These are phyloP conservation scores for Ylistrum balloti DNA, from an alignment of 1,140 invertebrate genomes.

Conservation along the genomic window DNA sequence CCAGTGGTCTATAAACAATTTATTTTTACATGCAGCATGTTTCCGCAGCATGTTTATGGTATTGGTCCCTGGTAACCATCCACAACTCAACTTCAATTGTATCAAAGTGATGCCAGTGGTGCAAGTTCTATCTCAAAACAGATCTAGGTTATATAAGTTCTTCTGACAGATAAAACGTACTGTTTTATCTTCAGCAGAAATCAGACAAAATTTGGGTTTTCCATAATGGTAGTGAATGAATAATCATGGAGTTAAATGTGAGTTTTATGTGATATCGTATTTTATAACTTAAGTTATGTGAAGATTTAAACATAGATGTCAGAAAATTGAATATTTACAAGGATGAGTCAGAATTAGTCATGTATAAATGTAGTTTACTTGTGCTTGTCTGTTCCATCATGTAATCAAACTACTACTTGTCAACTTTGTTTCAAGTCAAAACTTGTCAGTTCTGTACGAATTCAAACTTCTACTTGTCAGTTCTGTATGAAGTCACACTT, in stretches of 20 bases:
- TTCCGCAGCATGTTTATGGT: constrained; percentile 7
- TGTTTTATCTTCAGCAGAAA: not conserved
- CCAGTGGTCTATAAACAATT: not conserved
- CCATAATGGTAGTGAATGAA: not conserved
- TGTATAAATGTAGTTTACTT: too few species aligned
- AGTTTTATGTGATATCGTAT: constrained; percentile 15
- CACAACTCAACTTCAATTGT: not conserved
- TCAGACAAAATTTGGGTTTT: not conserved
- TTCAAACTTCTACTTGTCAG: too few species aligned
- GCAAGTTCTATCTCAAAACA: constrained; percentile 1
- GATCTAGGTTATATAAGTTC: not conserved
- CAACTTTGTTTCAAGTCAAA: too few species aligned
- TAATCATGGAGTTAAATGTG: not conserved
- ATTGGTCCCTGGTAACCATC: constrained; percentile 5
- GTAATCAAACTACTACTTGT: too few species aligned
- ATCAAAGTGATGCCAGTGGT: constrained; percentile 32
- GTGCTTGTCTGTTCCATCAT: too few species aligned
- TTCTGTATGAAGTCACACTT: too few species aligned
- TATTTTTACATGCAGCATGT: constrained; percentile 31
- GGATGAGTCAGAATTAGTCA: constrained; percentile 29
- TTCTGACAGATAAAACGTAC: not conserved
- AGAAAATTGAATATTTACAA: not conserved
- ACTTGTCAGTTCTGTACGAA: too few species aligned
- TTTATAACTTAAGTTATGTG: not conserved
- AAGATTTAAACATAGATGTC: constrained; percentile 2